phyloP scores from a whole-genome alignment of 2,888 invertebrate species.

The Apamea epomidion region DNA sequence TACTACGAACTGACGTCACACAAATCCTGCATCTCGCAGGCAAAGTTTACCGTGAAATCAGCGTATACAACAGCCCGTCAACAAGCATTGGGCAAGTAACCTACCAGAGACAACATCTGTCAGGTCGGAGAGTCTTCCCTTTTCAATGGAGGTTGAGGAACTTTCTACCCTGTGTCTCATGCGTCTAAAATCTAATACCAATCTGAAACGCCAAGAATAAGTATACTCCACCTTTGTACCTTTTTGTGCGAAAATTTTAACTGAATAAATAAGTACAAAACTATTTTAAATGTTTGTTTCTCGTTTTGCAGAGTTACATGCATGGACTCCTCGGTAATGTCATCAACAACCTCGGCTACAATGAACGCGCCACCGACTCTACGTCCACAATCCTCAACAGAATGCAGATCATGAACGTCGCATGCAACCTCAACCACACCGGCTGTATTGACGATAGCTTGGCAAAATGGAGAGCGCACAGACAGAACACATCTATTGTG shows the following conservation, averaged over 20 bases:
- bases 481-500: constrained; percentile 52
- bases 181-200: neutral
- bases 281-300: neutral
- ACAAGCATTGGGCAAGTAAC: neutral
- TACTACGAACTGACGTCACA: neutral
- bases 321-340: constrained; percentile 83
- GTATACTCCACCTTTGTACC: too few relatives aligned
- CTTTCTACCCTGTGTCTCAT: neutral
- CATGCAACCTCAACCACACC: constrained; percentile 91
- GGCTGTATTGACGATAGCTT: constrained; percentile 89
- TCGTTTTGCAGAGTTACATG: constrained; percentile 83
- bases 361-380: constrained; percentile 82
- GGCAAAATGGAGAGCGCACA: constrained; percentile 79
- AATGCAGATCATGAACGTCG: constrained; percentile 90
- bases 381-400: constrained; percentile 91
- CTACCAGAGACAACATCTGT: too few relatives aligned
- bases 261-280: neutral
- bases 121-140: neutral
- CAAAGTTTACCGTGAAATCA: neutral
- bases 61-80: neutral
- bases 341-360: constrained; percentile 88
- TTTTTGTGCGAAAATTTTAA: too few relatives aligned
- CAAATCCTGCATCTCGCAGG: neutral
- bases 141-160: neutral
- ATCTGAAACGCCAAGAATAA: neutral